A percentile compares a stretch with the other conserved stretches of the same genome.
phyloP scores from a whole-genome alignment of 2,113 vertebrate species.

The Larimichthys crocea region DNA sequence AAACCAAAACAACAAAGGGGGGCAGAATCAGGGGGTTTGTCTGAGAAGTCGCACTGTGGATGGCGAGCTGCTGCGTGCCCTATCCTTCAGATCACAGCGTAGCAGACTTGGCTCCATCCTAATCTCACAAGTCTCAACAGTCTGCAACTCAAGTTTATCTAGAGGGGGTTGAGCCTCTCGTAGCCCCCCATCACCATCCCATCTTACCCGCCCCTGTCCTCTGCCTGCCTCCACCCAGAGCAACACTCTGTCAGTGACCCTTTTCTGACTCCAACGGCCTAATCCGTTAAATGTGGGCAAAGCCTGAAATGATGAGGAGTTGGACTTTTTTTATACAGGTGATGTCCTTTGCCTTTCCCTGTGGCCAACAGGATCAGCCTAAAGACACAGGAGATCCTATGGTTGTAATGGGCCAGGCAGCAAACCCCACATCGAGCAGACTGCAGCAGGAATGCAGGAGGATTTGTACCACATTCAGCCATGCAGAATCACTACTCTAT shows the following conservation, averaged over 20 bases:
- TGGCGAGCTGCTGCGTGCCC: slow-evolving; percentile 35
- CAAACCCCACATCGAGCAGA: slow-evolving; percentile 33
- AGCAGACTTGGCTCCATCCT: slow-evolving; percentile 80
- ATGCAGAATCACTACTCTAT: neutral
- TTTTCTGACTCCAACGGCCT: slow-evolving; percentile 69
- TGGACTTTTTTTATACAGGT: slow-evolving; percentile 65
- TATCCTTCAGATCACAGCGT: slow-evolving; percentile 62
- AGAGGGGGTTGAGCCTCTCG: slow-evolving; percentile 66
- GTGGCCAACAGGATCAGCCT: slow-evolving; percentile 57
- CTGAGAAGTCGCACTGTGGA: slow-evolving; percentile 54
- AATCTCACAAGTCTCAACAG: slow-evolving; percentile 80
- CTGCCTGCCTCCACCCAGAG: slow-evolving; percentile 48
- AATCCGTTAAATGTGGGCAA: slow-evolving; percentile 78
- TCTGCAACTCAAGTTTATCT: slow-evolving; percentile 77
- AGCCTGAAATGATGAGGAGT: slow-evolving; percentile 80
- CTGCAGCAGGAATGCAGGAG: slow-evolving; percentile 37
- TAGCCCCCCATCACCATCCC: slow-evolving; percentile 56
- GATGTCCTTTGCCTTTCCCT: slow-evolving; percentile 65
- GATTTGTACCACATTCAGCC: slow-evolving; percentile 46
- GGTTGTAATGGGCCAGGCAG: slow-evolving; percentile 44
- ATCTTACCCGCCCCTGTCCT: slow-evolving; percentile 57
- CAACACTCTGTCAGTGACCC: slow-evolving; percentile 71
- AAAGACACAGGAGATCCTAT: slow-evolving; percentile 49
- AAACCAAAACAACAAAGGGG: slow-evolving; percentile 58
- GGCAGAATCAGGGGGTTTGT: slow-evolving; percentile 35